phyloP scores from a whole-genome alignment of 2,888 invertebrate genomes.

The Cephonodes hylas region DNA sequence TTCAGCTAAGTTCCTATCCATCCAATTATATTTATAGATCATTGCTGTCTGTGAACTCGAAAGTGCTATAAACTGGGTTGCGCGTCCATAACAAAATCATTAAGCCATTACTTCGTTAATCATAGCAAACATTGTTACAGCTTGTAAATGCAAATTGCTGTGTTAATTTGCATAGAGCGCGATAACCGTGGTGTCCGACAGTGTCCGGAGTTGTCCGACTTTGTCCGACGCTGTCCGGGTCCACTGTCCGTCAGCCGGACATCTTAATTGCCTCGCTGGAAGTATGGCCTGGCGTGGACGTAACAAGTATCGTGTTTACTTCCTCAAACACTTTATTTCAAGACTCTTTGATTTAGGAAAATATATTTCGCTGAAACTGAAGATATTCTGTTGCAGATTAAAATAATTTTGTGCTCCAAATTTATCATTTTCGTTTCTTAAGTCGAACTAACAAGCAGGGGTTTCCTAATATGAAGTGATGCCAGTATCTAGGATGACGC shows the following conservation, averaged over 20 bases:
- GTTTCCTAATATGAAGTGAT: no score
- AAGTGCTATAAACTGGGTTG: not conserved
- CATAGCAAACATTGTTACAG: constrained; percentile 7
- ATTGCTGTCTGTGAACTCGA: no score
- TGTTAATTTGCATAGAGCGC: not conserved
- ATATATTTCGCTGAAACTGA: no score
- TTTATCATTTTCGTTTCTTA: no score
- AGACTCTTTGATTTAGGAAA: not conserved
- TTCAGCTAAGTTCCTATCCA: no score
- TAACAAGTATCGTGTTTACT: not conserved
- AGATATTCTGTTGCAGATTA: no score
- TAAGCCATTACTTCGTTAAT: not conserved
- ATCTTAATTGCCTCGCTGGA: constrained; percentile 42
- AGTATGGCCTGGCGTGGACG: constrained; percentile 4
- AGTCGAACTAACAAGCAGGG: no score
- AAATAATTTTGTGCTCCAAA: no score
- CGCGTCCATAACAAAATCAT: not conserved
- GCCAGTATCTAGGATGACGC: no score
- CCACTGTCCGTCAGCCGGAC: constrained; percentile 31
- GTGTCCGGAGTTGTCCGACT: not conserved
- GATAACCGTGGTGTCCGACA: constrained; percentile 12
- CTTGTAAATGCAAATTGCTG: constrained; percentile 15
- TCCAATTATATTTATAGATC: no score
- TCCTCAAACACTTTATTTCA: not conserved
- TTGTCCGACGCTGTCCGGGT: constrained; percentile 23